phyloP scores from a whole-genome alignment of 2,113 vertebrate species.

The Cochlearius cochlearius region DNA sequence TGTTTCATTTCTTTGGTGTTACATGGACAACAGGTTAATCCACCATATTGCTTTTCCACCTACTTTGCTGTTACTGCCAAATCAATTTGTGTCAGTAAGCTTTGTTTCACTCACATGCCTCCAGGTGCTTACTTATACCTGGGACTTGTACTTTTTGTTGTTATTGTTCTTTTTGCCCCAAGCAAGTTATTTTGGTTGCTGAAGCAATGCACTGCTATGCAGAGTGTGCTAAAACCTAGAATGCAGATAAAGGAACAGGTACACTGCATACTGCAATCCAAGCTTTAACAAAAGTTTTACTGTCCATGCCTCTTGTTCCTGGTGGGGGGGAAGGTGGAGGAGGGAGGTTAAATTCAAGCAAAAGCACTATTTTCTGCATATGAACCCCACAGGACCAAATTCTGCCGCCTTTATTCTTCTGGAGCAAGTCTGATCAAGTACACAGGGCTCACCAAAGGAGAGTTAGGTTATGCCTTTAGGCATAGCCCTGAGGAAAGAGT shows the following conservation, averaged over 20 bases:
- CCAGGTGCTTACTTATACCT: background rate
- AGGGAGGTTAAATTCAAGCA: background rate
- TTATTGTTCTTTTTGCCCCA: background rate
- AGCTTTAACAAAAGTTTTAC: background rate
- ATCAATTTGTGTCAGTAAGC: slow-evolving; percentile 33
- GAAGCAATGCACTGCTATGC: background rate
- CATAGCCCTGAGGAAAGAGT: background rate
- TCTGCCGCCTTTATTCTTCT: background rate
- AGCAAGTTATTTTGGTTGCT: background rate
- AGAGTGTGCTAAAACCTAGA: background rate
- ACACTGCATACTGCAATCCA: background rate
- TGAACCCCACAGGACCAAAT: background rate
- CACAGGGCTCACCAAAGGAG: background rate
- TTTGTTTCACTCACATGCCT: background rate
- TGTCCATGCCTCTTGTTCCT: background rate
- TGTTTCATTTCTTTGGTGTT: background rate
- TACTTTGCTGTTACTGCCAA: background rate
- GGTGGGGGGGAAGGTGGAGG: fast-evolving
- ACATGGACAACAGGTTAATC: background rate
- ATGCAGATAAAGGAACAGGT: background rate
- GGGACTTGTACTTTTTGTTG: background rate
- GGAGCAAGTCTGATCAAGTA: background rate
- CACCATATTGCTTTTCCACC: background rate
- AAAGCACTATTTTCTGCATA: background rate
- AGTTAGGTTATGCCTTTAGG: background rate